Conservation (phyloP, 2,888 invertebrate genomes). For the Pseudanteris insignis region DNA sequence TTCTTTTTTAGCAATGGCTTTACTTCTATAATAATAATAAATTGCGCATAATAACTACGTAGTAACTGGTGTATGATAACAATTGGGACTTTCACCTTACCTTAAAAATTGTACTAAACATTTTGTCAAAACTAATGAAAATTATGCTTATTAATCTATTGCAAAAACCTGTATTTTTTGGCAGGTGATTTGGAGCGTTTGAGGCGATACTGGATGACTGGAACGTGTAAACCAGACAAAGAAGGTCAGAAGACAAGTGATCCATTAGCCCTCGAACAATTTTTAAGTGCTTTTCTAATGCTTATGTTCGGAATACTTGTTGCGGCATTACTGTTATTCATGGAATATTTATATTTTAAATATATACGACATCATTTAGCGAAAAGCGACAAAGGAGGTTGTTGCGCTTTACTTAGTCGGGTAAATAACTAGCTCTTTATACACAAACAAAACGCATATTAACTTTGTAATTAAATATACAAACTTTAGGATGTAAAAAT, state of each 20-base stretch:
- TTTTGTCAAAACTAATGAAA: too few species aligned
- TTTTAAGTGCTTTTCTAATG: constrained; percentile 95
- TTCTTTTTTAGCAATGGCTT: too few species aligned
- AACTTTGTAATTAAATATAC: too few species aligned
- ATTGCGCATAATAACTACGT: too few species aligned
- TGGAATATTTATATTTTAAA: constrained; percentile 95
- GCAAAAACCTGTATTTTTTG: constrained; percentile 16
- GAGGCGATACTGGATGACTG: constrained; percentile 96
- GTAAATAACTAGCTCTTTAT: constrained; percentile 71
- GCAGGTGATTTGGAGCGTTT: constrained; percentile 91
- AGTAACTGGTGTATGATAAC: too few species aligned
- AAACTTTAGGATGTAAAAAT: too few species aligned
- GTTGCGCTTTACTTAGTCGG: constrained; percentile 90
- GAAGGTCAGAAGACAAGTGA: constrained; percentile 91
- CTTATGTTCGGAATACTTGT: constrained; percentile 94
- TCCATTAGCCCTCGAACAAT: constrained; percentile 91
- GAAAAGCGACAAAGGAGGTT: constrained; percentile 87
- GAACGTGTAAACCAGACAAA: constrained; percentile 91
- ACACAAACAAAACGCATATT: background rate
- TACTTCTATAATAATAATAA: too few species aligned
- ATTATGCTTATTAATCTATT: background rate
- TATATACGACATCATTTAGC: constrained; percentile 89
- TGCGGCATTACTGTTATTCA: constrained; percentile 84
- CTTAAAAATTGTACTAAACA: too few species aligned
- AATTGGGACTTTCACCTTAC: too few species aligned